Conservation (phyloP, 2,888 invertebrate species). For the Drosophila kambysellisi region DNA sequence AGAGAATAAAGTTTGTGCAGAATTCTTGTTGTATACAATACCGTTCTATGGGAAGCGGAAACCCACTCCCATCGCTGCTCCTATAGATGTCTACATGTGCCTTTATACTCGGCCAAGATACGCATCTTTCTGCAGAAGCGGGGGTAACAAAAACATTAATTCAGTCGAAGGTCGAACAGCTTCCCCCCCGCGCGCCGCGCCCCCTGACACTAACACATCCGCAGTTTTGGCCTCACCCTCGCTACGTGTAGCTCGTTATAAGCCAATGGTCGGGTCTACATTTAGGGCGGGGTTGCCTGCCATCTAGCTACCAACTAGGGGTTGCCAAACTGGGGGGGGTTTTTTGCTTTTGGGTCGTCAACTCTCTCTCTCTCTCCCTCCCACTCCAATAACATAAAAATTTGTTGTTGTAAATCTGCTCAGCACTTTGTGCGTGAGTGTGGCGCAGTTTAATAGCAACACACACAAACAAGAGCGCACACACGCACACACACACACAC, state of each 20-base stretch:
- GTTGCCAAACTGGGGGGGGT: background rate
- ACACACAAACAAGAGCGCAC: slow-evolving; percentile 20
- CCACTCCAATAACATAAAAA: slow-evolving; percentile 70
- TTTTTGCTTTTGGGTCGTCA: slow-evolving; percentile 37
- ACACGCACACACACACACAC: slow-evolving; percentile 14
- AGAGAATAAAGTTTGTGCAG: slow-evolving; percentile 50
- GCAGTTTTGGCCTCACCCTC: slow-evolving; percentile 9
- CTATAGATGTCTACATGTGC: slow-evolving; percentile 32
- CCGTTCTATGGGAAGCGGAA: slow-evolving; percentile 12
- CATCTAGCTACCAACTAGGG: background rate
- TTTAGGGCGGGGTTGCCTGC: background rate
- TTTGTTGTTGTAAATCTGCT: slow-evolving; percentile 80
- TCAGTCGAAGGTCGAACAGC: slow-evolving; percentile 54
- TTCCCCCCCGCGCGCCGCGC: background rate
- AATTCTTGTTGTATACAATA: slow-evolving; percentile 24
- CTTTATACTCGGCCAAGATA: slow-evolving; percentile 65
- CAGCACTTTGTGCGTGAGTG: slow-evolving; percentile 64
- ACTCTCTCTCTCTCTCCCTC: slow-evolving; percentile 41
- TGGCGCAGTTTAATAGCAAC: slow-evolving; percentile 66
- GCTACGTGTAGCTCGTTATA: slow-evolving; percentile 39
- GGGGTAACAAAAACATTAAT: slow-evolving; percentile 57
- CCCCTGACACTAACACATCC: background rate
- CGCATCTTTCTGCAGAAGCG: slow-evolving; percentile 53
- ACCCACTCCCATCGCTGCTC: background rate
- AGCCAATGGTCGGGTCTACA: slow-evolving; percentile 22